A percentile compares a stretch with the other conserved stretches of the same genome.
phyloP scores from a whole-genome alignment of 2,888 invertebrate genomes.

The Spicauda simplicius region DNA sequence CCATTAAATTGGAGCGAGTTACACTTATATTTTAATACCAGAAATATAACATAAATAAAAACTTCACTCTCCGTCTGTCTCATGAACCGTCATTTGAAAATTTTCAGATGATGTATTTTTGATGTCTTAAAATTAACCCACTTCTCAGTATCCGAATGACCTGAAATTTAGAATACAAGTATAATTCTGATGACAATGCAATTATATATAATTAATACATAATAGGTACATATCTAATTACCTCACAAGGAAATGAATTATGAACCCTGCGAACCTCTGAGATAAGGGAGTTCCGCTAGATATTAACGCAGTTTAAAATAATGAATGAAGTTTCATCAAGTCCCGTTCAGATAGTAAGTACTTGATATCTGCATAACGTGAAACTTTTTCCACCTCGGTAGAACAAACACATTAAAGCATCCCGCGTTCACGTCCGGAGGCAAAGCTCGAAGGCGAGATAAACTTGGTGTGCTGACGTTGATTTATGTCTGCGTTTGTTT shows the following conservation, averaged over 20 bases:
- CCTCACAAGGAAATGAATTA: slow-evolving; percentile 19
- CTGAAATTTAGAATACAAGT: too few relatives aligned
- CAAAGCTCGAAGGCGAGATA: slow-evolving; percentile 71
- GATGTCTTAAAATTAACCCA: too few relatives aligned
- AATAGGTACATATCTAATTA: slow-evolving; percentile 13
- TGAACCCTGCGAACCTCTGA: slow-evolving; percentile 5
- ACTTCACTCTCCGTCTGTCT: too few relatives aligned
- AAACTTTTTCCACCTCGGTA: slow-evolving; percentile 52
- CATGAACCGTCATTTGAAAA: too few relatives aligned
- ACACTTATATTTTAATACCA: too few relatives aligned
- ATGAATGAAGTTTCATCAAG: slow-evolving; percentile 45
- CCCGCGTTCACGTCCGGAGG: slow-evolving; percentile 60
- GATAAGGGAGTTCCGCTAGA: slow-evolving; percentile 9
- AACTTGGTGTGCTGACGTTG: slow-evolving; percentile 76
- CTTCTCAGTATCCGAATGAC: too few relatives aligned
- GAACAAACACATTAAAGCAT: slow-evolving; percentile 78
- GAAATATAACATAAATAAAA: too few relatives aligned
- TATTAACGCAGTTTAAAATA: slow-evolving; percentile 45
- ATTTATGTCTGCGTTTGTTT: slow-evolving; percentile 82
- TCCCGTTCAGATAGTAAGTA: slow-evolving; percentile 42
- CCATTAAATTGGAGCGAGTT: too few relatives aligned
- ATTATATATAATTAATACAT: too few relatives aligned
- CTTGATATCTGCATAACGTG: slow-evolving; percentile 43
- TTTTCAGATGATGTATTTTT: too few relatives aligned
- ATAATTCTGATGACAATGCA: too few relatives aligned